Evolutionary conservation across 2,113 vertebrate species (phyloP).

Genomic region (Caloenas nicobarica): DNA sequence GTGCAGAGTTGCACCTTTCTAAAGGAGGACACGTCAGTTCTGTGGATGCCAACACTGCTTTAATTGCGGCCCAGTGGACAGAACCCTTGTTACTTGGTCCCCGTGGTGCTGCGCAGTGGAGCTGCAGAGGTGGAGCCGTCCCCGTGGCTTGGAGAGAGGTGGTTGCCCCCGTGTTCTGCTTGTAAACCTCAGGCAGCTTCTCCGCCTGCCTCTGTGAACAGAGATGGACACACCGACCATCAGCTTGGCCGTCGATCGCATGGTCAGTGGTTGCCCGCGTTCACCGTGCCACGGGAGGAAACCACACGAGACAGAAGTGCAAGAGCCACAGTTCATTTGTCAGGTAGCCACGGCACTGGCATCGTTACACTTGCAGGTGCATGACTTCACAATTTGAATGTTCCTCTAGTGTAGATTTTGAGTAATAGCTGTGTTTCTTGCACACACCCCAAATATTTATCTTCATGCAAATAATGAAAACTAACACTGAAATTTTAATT

Average conservation of each 20-base stretch:
- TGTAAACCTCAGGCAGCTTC: neutral
- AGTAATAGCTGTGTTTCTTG: neutral
- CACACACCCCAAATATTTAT: neutral
- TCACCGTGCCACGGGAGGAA: neutral
- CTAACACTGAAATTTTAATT: neutral
- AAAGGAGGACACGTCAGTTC: neutral
- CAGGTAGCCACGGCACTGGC: neutral
- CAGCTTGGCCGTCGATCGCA: neutral
- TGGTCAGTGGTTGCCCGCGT: neutral
- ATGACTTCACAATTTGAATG: neutral
- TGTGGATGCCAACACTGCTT: neutral
- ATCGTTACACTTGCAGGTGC: neutral
- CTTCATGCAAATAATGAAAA: neutral
- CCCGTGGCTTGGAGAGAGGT: neutral
- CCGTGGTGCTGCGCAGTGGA: accelerated
- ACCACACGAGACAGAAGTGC: neutral
- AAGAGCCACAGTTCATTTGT: neutral
- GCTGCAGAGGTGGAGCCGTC: neutral
- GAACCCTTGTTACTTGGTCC: neutral
- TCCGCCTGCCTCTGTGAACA: accelerated
- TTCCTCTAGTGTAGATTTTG: neutral
- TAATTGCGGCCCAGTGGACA: neutral
- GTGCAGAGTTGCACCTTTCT: neutral
- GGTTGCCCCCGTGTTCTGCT: neutral
- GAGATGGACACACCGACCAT: neutral